A percentile compares a stretch with the other conserved stretches of the same genome.
Evolutionary conservation across 2,113 vertebrate genomes (phyloP).

Genomic region (Athene noctua): DNA sequence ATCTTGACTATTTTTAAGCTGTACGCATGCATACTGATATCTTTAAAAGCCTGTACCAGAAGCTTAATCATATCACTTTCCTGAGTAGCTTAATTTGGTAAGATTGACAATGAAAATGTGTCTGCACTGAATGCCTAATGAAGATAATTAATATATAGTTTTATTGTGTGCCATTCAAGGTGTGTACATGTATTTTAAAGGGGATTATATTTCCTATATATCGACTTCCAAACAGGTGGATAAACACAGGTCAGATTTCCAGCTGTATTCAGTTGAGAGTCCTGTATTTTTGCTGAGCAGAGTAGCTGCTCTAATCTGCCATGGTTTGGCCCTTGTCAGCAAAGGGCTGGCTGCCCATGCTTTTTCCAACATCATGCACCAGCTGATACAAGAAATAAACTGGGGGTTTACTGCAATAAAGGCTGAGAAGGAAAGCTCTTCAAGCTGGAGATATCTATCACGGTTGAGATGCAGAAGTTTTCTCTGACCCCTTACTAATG

Average conservation of each 20-base stretch:
- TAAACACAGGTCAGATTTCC: neutral
- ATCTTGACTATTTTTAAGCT: neutral
- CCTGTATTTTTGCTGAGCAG: neutral
- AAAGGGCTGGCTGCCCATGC: neutral
- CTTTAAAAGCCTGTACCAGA: neutral
- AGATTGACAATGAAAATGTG: neutral
- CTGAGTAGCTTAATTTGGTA: neutral
- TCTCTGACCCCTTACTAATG: neutral
- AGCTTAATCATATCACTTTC: neutral
- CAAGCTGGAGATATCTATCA: neutral
- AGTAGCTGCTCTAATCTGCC: neutral
- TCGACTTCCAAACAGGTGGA: neutral
- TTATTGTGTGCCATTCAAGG: neutral
- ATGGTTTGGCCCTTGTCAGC: neutral
- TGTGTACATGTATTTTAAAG: neutral
- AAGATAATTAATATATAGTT: neutral
- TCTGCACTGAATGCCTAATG: neutral
- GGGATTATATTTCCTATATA: neutral
- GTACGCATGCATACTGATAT: rapidly evolving
- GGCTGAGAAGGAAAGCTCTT: neutral
- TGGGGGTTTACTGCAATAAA: neutral
- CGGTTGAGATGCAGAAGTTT: neutral
- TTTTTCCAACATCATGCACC: neutral
- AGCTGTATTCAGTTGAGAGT: neutral
- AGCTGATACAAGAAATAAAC: neutral